Evolutionary conservation across 2,888 invertebrate species (phyloP).

Genomic region (Hypomecis punctinalis): DNA sequence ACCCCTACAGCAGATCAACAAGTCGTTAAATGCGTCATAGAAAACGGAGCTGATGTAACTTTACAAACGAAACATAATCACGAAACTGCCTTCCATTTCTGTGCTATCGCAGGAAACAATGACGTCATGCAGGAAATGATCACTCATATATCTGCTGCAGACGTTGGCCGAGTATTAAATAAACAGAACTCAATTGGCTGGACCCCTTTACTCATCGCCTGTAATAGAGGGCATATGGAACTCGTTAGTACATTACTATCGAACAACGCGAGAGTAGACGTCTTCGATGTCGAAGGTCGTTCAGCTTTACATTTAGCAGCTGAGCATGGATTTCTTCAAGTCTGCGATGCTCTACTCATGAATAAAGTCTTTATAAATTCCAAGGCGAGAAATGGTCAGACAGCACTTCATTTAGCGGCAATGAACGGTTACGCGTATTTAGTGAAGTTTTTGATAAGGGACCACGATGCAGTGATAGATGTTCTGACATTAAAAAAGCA

Average conservation of each 20-base stretch:
- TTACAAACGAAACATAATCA: slow-evolving; percentile 93
- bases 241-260: slow-evolving; percentile 95
- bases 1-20: slow-evolving; percentile 91
- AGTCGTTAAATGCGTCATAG: slow-evolving; percentile 94
- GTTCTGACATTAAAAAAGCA: slow-evolving; percentile 98
- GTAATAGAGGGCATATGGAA: slow-evolving; percentile 97
- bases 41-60: slow-evolving; percentile 96
- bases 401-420: slow-evolving; percentile 98
- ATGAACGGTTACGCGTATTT: slow-evolving; percentile 97
- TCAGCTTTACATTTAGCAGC: slow-evolving; percentile 98
- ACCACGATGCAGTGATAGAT: slow-evolving; percentile 97
- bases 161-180: slow-evolving; percentile 97
- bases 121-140: slow-evolving; percentile 98
- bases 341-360: slow-evolving; percentile 94
- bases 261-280: slow-evolving; percentile 99
- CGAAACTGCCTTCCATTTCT: slow-evolving; percentile 98
- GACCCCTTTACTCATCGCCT: slow-evolving; percentile 98
- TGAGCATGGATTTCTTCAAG: slow-evolving; percentile 95
- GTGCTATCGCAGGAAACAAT: slow-evolving; percentile 97
- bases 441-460: slow-evolving; percentile 96
- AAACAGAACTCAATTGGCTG: slow-evolving; percentile 97
- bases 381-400: slow-evolving; percentile 98
- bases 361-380: slow-evolving; percentile 99
- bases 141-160: slow-evolving; percentile 93
- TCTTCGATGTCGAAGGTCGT: slow-evolving; percentile 98